Conservation (phyloP, 1,140 invertebrate genomes). For the Centruroides sculpturatus region DNA sequence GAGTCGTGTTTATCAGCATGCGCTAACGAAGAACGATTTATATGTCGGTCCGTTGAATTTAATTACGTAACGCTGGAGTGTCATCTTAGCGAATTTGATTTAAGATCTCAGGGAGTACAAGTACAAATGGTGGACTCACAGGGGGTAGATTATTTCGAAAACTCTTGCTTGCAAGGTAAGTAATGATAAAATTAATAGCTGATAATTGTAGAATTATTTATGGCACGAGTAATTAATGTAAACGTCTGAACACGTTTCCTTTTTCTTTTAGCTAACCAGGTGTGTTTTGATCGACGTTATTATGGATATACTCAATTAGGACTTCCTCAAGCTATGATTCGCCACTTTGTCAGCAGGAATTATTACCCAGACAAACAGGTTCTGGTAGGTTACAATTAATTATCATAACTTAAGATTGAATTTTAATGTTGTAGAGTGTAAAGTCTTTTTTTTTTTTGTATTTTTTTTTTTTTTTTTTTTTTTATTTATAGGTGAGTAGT, state of each 20-base stretch:
- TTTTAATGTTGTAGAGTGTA: too few relatives aligned
- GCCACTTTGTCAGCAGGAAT: conserved; percentile 74
- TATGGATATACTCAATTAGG: conserved; percentile 68
- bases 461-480: too few relatives aligned
- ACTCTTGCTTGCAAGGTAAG: conserved; percentile 54
- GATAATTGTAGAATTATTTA: neutral
- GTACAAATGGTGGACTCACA: conserved; percentile 68
- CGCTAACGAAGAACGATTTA: conserved; percentile 74
- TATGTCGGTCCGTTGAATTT: conserved; percentile 80
- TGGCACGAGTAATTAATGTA: neutral
- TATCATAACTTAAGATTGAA: too few relatives aligned
- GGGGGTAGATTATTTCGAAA: conserved; percentile 88
- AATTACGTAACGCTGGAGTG: conserved; percentile 84
- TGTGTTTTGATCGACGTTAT: conserved; percentile 20
- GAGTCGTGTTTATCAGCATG: conserved; percentile 82
- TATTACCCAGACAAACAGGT: conserved; percentile 89
- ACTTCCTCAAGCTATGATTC: conserved; percentile 73
- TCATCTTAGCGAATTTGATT: conserved; percentile 71
- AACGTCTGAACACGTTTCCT: neutral
- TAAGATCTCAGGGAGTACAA: conserved; percentile 56
- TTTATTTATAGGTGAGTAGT: conserved; percentile 21
- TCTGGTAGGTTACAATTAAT: conserved; percentile 37
- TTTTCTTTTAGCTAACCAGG: conserved; percentile 5
- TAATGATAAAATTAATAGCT: neutral
- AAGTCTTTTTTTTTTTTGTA: too few relatives aligned